Evolutionary conservation across 2,797 vertebrate species (phyloP).

Genomic region (Onychomys arenicola): DNA sequence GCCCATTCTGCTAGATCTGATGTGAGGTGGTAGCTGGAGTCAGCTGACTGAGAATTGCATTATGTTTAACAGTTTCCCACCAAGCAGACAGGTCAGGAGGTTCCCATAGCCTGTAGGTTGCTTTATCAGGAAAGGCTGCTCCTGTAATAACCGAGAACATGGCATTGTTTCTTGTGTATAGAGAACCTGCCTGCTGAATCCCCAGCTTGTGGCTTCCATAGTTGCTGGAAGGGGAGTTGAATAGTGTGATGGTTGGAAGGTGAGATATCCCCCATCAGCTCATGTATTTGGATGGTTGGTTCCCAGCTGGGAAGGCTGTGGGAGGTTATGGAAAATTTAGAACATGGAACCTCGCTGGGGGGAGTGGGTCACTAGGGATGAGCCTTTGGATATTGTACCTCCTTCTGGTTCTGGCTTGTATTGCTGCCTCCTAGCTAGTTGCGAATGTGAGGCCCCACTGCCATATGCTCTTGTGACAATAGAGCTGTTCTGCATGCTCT

Average conservation of each 20-base stretch:
- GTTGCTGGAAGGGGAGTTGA: neutral
- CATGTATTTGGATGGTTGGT: neutral
- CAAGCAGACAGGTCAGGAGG: neutral
- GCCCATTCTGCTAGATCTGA: neutral
- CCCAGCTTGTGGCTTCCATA: neutral
- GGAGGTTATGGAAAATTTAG: neutral
- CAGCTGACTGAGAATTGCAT: neutral
- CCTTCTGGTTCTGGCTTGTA: neutral
- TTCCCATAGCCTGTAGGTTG: neutral
- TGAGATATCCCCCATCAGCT: neutral
- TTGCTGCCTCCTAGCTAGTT: neutral
- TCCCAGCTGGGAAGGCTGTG: neutral
- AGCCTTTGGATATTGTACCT: neutral
- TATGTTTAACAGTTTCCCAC: neutral
- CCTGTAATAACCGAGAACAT: neutral
- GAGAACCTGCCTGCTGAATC: neutral
- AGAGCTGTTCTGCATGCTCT: neutral
- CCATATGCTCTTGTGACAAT: neutral
- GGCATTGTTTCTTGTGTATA: neutral
- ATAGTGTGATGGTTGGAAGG: too few species aligned
- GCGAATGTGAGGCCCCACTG: neutral
- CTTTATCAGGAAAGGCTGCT: neutral
- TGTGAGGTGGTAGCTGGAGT: neutral
- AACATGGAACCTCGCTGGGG: neutral
- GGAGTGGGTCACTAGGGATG: neutral